Conservation (phyloP, 2,797 vertebrate species). For the Chaenodraco wilsoni region DNA sequence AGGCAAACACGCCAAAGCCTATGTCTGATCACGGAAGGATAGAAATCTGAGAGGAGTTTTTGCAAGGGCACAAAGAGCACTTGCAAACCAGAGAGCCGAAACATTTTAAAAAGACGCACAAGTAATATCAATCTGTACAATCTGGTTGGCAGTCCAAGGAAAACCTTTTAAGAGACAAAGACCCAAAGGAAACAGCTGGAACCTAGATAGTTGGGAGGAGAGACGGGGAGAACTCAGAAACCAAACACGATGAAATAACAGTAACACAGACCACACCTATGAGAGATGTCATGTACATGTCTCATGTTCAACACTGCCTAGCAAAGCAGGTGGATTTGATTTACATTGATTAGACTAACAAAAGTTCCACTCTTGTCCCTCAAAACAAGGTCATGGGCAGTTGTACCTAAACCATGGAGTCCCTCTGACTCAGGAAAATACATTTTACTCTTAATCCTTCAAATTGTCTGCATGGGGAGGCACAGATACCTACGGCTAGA, state of each 20-base stretch:
- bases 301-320: constrained; percentile 6
- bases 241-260: constrained; percentile 35
- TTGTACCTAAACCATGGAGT: constrained; percentile 38
- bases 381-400: constrained; percentile 33
- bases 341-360: constrained; percentile 29
- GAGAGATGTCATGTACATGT: constrained; percentile 35
- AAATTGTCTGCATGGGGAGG: constrained; percentile 59
- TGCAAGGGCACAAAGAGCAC: constrained; percentile 28
- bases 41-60: constrained; percentile 57
- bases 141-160: constrained; percentile 29
- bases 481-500: constrained; percentile 59
- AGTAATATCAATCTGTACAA: constrained; percentile 51
- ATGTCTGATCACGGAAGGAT: constrained; percentile 25
- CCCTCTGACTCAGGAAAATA: constrained; percentile 75
- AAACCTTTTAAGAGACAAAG: constrained; percentile 32
- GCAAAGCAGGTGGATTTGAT: constrained; percentile 38
- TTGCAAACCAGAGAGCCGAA: constrained; percentile 26
- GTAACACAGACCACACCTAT: constrained; percentile 38
- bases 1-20: constrained; percentile 27
- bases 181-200: constrained; percentile 28
- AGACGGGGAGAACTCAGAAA: constrained; percentile 16
- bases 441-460: constrained; percentile 77
- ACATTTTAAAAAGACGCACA: constrained; percentile 6
- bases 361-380: constrained; percentile 20
- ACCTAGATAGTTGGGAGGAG: constrained; percentile 9